Conservation (phyloP, 2,797 vertebrate genomes). For the Pangasius krempfi region DNA sequence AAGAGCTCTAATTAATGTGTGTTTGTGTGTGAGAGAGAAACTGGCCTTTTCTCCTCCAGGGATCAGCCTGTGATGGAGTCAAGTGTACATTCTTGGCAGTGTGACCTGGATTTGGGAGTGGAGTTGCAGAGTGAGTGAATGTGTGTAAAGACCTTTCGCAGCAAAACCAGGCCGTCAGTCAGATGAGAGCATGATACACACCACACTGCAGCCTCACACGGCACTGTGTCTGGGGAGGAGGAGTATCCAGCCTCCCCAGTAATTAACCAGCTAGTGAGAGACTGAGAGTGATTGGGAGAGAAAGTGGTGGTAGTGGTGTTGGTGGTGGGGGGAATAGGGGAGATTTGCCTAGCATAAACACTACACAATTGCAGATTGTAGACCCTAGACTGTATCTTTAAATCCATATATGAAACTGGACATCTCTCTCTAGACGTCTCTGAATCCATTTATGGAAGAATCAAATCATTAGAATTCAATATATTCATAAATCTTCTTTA, state of each 20-base stretch:
- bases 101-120: slow-evolving; percentile 28
- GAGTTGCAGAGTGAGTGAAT: background rate
- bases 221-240: slow-evolving; percentile 53
- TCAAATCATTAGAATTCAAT: background rate
- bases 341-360: slow-evolving; percentile 5
- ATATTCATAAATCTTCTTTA: background rate
- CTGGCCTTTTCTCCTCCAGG: slow-evolving; percentile 43
- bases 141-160: slow-evolving; percentile 15
- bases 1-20: slow-evolving; percentile 57
- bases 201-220: slow-evolving; percentile 51
- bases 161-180: slow-evolving; percentile 14
- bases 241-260: slow-evolving; percentile 70
- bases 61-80: slow-evolving; percentile 34
- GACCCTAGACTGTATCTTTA: background rate
- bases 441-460: background rate
- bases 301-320: slow-evolving; percentile 45
- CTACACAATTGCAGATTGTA: background rate
- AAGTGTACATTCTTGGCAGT: slow-evolving; percentile 5
- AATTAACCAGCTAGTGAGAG: slow-evolving; percentile 74
- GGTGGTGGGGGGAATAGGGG: background rate
- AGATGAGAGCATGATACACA: slow-evolving; percentile 1
- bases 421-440: background rate
- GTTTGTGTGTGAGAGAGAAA: slow-evolving; percentile 40
- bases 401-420: background rate
- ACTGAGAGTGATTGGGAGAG: slow-evolving; percentile 60